Evolutionary conservation across 2,113 vertebrate species (phyloP).

Genomic region (Labeo catla): DNA sequence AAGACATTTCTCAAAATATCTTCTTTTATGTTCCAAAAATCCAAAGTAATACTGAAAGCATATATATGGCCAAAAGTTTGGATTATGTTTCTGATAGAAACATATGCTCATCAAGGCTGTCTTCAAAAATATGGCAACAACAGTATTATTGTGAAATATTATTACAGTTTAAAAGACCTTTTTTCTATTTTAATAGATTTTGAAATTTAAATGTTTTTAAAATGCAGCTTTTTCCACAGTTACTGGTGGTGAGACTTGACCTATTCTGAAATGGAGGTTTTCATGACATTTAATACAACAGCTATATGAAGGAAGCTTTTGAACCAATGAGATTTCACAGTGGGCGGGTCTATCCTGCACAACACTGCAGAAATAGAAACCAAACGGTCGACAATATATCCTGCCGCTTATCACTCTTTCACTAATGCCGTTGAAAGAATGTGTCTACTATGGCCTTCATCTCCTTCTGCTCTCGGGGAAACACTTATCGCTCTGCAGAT

Average conservation of each 20-base stretch:
- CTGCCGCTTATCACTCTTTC: conserved; percentile 5
- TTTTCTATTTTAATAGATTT: too few relatives aligned
- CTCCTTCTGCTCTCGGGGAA: conserved; percentile 11
- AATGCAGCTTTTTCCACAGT: too few relatives aligned
- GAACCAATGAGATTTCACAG: background rate
- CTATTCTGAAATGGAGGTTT: background rate
- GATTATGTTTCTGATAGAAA: too few relatives aligned
- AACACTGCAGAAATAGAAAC: background rate
- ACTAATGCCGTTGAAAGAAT: conserved; percentile 6
- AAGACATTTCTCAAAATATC: too few relatives aligned
- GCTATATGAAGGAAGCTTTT: background rate
- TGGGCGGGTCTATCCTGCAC: background rate
- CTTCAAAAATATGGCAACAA: too few relatives aligned
- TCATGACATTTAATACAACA: background rate
- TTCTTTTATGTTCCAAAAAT: too few relatives aligned
- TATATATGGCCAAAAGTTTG: too few relatives aligned
- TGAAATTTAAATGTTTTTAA: too few relatives aligned
- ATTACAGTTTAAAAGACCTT: too few relatives aligned
- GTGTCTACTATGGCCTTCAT: background rate
- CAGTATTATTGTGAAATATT: too few relatives aligned
- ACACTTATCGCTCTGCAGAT: conserved; percentile 37
- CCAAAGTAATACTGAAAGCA: too few relatives aligned
- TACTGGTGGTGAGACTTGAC: background rate
- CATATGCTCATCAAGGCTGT: too few relatives aligned
- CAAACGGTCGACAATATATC: background rate